Percentiles rank a stretch among this genome's conserved stretches.
phyloP scores from a whole-genome alignment of 2,113 vertebrate species.

The Parotia lawesii region DNA sequence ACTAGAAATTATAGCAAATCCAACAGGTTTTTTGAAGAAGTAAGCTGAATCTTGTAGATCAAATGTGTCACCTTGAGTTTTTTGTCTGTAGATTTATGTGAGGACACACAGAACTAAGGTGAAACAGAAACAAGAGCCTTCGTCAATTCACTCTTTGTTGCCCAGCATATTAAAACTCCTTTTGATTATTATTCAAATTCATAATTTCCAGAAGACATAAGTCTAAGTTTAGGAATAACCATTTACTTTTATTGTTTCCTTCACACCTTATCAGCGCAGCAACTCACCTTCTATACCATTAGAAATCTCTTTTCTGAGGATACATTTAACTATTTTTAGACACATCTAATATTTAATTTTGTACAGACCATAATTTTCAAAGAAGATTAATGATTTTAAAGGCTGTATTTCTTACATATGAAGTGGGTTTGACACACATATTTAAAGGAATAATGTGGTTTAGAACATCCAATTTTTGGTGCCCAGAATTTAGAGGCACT shows the following conservation, averaged over 20 bases:
- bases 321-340: background rate
- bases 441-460: background rate
- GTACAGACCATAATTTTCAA: background rate
- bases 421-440: background rate
- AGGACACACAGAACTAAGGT: background rate
- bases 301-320: background rate
- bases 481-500: background rate
- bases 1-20: background rate
- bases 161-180: background rate
- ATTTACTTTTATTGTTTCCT: background rate
- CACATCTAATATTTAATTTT: background rate
- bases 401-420: background rate
- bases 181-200: background rate
- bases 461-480: background rate
- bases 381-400: background rate
- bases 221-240: background rate
- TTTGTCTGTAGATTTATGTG: background rate
- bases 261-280: background rate
- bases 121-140: background rate
- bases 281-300: background rate
- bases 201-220: background rate
- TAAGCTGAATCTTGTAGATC: background rate
- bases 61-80: background rate
- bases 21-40: background rate
- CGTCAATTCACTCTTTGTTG: background rate